Evolutionary conservation across 2,113 vertebrate genomes (phyloP).

Genomic region (Calypte anna): DNA sequence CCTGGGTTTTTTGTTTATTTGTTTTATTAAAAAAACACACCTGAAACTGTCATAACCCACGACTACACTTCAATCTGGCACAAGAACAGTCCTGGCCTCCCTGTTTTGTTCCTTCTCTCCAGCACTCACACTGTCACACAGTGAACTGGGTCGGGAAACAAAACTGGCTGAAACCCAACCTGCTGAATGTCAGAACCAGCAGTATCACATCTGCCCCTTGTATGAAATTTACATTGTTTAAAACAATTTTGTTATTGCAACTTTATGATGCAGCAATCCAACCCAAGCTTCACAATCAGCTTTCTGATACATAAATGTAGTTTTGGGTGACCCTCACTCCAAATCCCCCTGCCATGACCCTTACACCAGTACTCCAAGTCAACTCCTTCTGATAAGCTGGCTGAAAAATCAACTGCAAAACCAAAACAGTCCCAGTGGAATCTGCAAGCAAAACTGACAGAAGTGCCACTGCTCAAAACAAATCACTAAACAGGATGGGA

Average conservation of each 20-base stretch:
- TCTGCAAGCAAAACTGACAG: neutral
- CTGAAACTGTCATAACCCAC: neutral
- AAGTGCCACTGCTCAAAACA: neutral
- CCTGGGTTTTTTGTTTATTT: neutral
- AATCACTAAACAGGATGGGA: neutral
- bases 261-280: neutral
- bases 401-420: neutral
- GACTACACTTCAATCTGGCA: neutral
- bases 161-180: neutral
- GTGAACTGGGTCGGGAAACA: neutral
- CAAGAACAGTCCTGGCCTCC: neutral
- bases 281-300: neutral
- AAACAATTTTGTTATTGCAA: neutral
- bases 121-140: accelerated
- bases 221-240: neutral
- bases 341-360: neutral
- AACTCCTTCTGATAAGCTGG: neutral
- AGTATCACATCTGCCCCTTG: neutral
- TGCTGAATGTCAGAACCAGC: neutral
- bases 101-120: neutral
- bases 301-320: neutral
- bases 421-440: neutral
- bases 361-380: neutral
- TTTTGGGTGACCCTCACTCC: neutral
- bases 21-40: neutral